phyloP scores from a whole-genome alignment of 2,888 invertebrate species.

The Thelaira solivaga region DNA sequence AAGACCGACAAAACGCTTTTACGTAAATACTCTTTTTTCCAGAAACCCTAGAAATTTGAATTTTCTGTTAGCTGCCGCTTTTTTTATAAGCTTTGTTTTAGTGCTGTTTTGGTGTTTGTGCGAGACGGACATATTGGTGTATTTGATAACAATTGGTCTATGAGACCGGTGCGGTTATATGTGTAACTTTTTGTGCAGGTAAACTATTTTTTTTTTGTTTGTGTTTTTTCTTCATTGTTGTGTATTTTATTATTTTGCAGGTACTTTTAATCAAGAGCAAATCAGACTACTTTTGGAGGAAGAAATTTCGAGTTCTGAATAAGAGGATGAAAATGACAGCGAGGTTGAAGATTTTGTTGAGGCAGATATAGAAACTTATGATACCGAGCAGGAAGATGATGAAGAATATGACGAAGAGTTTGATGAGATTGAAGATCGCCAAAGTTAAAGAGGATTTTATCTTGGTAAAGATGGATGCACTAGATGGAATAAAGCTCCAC shows the following conservation, averaged over 20 bases:
- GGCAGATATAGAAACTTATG: background rate
- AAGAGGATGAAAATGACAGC: slow-evolving; percentile 19
- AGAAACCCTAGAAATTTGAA: too few relatives aligned
- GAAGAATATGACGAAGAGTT: background rate
- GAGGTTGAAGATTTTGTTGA: background rate
- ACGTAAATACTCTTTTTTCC: too few relatives aligned
- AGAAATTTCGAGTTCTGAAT: slow-evolving; percentile 19
- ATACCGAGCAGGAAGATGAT: background rate
- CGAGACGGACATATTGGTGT: too few relatives aligned
- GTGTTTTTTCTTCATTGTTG: background rate
- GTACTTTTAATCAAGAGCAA: background rate
- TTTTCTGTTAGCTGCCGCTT: too few relatives aligned
- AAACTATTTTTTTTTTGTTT: background rate
- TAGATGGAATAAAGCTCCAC: slow-evolving; percentile 23
- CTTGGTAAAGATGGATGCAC: slow-evolving; percentile 28
- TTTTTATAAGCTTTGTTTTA: too few relatives aligned
- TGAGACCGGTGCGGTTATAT: background rate
- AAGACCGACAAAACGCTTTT: too few relatives aligned
- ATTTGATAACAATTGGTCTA: background rate
- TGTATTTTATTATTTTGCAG: slow-evolving; percentile 8
- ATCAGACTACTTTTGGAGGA: slow-evolving; percentile 4
- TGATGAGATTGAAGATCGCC: background rate
- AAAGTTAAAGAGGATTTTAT: slow-evolving; percentile 1
- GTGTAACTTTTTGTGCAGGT: slow-evolving; percentile 1
- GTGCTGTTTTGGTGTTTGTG: too few relatives aligned